Conservation (phyloP, 1,140 invertebrate species). For the Sesamia nonagrioides region DNA sequence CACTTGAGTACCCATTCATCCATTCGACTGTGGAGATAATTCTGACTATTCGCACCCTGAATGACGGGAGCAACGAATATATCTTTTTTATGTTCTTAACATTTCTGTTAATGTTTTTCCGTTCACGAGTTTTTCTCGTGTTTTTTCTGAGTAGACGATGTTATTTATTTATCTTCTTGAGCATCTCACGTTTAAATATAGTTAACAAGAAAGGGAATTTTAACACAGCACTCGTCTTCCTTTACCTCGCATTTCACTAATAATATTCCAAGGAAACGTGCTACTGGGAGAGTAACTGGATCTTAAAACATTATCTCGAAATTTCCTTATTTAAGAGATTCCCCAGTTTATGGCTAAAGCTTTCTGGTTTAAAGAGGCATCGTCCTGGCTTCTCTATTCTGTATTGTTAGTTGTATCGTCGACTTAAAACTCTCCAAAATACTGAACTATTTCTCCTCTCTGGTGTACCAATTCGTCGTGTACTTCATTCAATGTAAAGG, state of each 20-base stretch:
- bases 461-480: conserved; percentile 21
- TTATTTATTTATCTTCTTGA: not conserved
- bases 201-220: not conserved
- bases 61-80: conserved; percentile 32
- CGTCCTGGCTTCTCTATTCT: not conserved
- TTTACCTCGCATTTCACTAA: not conserved
- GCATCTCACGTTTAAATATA: not conserved
- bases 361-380: conserved; percentile 1
- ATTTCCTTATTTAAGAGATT: conserved; percentile 20
- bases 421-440: not conserved
- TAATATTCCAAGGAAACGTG: conserved; percentile 4
- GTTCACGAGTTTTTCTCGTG: conserved; percentile 6
- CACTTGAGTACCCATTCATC: conserved; percentile 66
- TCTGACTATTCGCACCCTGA: conserved; percentile 45
- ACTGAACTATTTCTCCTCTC: conserved; percentile 14
- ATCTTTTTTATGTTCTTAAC: conserved; percentile 39
- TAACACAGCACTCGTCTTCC: not conserved
- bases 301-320: conserved; percentile 7
- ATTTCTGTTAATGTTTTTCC: conserved; percentile 28
- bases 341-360: conserved; percentile 13
- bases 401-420: not conserved
- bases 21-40: conserved; percentile 51
- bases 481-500: conserved; percentile 15
- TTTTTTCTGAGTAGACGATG: not conserved
- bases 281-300: not conserved